phyloP scores from a whole-genome alignment of 2,888 invertebrate species.

The Cantharis lateralis region DNA sequence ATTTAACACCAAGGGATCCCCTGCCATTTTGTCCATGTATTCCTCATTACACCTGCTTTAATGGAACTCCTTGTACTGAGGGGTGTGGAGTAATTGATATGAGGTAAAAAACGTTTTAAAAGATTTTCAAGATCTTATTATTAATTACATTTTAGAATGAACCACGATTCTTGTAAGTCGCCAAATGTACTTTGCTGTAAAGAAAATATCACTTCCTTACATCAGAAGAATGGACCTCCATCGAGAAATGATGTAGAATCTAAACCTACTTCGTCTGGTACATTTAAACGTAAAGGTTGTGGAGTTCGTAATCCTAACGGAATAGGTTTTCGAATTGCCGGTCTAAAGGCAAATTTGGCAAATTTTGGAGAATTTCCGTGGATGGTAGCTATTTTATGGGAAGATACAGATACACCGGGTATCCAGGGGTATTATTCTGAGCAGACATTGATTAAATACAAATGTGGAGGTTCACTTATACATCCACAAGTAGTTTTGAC shows the following conservation, averaged over 20 bases:
- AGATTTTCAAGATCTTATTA: neutral
- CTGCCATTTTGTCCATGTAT: neutral
- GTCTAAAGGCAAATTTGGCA: conserved; percentile 63
- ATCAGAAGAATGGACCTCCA: too few relatives aligned
- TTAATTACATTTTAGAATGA: neutral
- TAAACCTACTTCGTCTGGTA: conserved; percentile 11
- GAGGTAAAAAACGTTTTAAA: neutral
- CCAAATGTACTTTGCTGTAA: conserved; percentile 63
- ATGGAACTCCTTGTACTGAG: neutral
- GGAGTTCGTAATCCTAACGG: conserved; percentile 54
- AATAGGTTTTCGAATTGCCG: conserved; percentile 71
- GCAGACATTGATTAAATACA: conserved; percentile 65
- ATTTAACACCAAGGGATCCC: too few relatives aligned
- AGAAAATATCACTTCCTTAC: conserved; percentile 37
- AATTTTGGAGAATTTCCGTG: conserved; percentile 83
- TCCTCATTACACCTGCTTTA: neutral
- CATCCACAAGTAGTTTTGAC: conserved; percentile 77
- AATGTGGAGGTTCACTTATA: conserved; percentile 82
- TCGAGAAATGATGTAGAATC: too few relatives aligned
- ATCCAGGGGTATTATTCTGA: neutral
- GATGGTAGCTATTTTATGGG: conserved; percentile 75
- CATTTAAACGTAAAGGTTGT: conserved; percentile 37
- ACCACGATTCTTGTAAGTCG: conserved; percentile 47
- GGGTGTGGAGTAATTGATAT: neutral
- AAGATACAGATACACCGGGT: conserved; percentile 55